A percentile compares a stretch with the other conserved stretches of the same genome.
These are phyloP conservation scores for Euwallacea similis DNA, from an alignment of 1,140 invertebrate species.

Conservation along the genomic window DNA sequence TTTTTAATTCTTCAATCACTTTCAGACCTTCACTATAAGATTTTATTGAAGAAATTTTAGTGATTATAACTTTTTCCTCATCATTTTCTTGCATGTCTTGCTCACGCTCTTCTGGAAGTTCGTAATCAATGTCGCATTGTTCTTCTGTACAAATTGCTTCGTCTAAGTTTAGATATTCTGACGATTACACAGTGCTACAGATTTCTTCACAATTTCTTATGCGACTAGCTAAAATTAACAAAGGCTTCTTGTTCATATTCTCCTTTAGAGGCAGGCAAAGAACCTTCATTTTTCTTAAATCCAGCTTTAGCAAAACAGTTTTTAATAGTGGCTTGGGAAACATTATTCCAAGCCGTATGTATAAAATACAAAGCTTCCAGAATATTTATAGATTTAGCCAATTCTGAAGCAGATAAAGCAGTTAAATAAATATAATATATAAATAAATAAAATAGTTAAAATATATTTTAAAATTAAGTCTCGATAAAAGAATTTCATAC, in stretches of 20 bases:
- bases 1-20: constrained; percentile 8
- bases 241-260: constrained; percentile 29
- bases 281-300: constrained; percentile 22
- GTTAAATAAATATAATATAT: no score
- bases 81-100: not conserved
- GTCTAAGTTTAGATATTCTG: constrained; percentile 11
- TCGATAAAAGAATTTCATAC: constrained; percentile 49
- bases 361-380: constrained; percentile 26
- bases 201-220: constrained; percentile 17
- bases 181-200: not conserved
- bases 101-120: no score
- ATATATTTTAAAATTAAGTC: constrained; percentile 42
- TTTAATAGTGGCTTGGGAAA: constrained; percentile 19
- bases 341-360: constrained; percentile 26
- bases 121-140: not conserved
- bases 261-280: constrained; percentile 6
- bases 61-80: constrained; percentile 17
- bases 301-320: constrained; percentile 27
- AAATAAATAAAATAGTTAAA: no score
- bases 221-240: constrained; percentile 10
- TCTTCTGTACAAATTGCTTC: constrained; percentile 6
- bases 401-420: not conserved
- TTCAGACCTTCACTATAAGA: constrained; percentile 23
- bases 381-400: constrained; percentile 17
- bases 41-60: not conserved